phyloP scores from a whole-genome alignment of 2,113 vertebrate genomes.

The Electrona antarctica region DNA sequence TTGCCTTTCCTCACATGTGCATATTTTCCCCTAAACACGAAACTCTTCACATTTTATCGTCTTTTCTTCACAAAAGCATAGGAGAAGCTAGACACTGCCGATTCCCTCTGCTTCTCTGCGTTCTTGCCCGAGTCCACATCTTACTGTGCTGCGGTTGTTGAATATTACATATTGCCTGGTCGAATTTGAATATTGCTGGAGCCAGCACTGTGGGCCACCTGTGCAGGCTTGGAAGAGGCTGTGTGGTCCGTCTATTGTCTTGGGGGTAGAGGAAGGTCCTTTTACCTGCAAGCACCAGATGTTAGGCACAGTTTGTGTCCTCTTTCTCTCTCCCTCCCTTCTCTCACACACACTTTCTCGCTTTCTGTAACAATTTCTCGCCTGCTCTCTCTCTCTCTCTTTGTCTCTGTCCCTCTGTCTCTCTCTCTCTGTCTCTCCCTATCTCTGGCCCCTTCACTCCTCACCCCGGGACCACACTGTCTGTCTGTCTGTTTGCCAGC shows the following conservation, averaged over 20 bases:
- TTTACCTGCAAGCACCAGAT: conserved; percentile 64
- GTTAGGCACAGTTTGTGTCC: conserved; percentile 49
- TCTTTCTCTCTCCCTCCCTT: conserved; percentile 23
- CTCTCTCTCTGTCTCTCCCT: conserved; percentile 10
- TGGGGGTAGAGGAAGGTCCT: conserved; percentile 30
- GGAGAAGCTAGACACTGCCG: conserved; percentile 2
- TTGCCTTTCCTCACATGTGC: not conserved
- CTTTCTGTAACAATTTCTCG: not conserved
- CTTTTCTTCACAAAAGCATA: not conserved
- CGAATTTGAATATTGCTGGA: conserved; percentile 30
- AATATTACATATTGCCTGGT: conserved; percentile 51
- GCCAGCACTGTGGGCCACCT: conserved; percentile 31
- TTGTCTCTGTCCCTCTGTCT: conserved; percentile 11
- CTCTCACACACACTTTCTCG: not conserved
- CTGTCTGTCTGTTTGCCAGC: conserved; percentile 68
- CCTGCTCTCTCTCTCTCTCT: not conserved
- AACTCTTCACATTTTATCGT: not conserved
- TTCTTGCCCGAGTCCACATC: conserved; percentile 14
- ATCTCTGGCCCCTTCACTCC: conserved; percentile 44
- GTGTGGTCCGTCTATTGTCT: conserved; percentile 46
- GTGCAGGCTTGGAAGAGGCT: conserved; percentile 39
- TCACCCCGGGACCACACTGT: conserved; percentile 33
- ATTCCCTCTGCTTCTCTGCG: conserved; percentile 18
- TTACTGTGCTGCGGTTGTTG: conserved; percentile 25
- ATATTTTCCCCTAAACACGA: conserved; percentile 23